Percentiles rank a stretch among this genome's conserved stretches.
phyloP scores from a whole-genome alignment of 1,140 invertebrate species.

The Radopholus similis region DNA sequence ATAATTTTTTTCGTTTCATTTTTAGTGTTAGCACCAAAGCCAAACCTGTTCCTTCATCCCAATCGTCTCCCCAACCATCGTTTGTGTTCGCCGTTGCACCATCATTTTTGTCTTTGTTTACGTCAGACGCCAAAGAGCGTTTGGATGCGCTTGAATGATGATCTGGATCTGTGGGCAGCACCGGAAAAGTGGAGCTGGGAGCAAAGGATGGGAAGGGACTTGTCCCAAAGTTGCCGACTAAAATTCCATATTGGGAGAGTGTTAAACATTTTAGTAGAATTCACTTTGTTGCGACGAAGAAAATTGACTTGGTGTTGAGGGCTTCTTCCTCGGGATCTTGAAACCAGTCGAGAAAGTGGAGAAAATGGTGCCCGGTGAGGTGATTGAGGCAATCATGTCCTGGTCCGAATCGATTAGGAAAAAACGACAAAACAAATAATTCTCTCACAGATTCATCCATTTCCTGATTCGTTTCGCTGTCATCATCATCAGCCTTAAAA shows the following conservation, averaged over 20 bases:
- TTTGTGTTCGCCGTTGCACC: no score
- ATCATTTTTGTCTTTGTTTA: no score
- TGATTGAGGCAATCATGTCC: no score
- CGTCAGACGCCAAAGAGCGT: neutral
- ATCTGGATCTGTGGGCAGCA: neutral
- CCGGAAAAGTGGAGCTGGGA: no score
- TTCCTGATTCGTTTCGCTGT: neutral
- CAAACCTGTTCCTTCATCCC: no score
- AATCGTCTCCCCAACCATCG: no score
- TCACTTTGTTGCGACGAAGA: neutral
- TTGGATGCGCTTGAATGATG: neutral
- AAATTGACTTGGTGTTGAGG: neutral
- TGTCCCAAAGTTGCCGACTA: neutral
- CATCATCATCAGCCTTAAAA: neutral
- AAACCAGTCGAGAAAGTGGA: neutral
- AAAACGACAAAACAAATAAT: neutral
- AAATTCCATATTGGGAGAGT: neutral
- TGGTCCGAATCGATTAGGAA: no score
- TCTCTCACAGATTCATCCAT: neutral
- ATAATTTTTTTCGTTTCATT: no score
- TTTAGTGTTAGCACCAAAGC: no score
- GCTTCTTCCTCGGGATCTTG: constrained; percentile 13
- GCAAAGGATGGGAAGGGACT: no score
- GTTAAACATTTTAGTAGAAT: neutral
- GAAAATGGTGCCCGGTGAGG: no score